These are phyloP conservation scores for Drosophila borealis DNA, from an alignment of 2,888 invertebrate genomes.

Conservation along the genomic window DNA sequence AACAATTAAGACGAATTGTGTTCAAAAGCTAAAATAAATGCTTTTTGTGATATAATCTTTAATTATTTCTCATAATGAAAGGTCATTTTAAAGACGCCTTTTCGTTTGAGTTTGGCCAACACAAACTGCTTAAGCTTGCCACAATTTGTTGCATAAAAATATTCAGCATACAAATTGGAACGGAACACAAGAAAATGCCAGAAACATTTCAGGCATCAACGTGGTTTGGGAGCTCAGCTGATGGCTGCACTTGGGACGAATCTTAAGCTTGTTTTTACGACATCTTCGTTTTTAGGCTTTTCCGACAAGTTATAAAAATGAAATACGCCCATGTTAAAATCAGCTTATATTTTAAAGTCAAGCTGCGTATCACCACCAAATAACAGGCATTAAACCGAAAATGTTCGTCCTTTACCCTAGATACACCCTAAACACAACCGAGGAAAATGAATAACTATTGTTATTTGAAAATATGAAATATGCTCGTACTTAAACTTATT, in stretches of 20 bases:
- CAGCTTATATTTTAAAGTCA: not conserved
- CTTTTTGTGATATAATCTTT: conserved; percentile 1
- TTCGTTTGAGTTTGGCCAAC: not conserved
- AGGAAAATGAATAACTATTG: not conserved
- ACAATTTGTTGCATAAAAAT: conserved; percentile 5
- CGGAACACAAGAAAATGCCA: not conserved
- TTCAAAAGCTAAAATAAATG: not conserved
- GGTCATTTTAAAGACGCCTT: conserved; percentile 1
- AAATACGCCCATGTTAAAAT: not conserved
- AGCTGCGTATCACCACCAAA: conserved; percentile 4
- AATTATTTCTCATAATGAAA: not conserved
- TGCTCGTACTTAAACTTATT: conserved; percentile 21
- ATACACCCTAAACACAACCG: not conserved
- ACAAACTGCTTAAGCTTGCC: not conserved
- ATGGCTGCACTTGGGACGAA: conserved; percentile 14
- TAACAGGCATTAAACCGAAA: conserved; percentile 15
- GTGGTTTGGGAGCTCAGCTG: conserved; percentile 2
- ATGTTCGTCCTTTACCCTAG: not conserved
- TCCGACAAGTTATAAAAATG: conserved; percentile 14
- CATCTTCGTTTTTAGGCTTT: conserved; percentile 1
- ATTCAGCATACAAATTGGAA: conserved; percentile 33
- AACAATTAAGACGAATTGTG: not conserved
- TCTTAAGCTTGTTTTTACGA: conserved; percentile 16
- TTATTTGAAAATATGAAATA: conserved; percentile 22
- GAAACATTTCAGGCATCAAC: conserved; percentile 3